A percentile compares a stretch with the other conserved stretches of the same genome.
These are phyloP conservation scores for Drosophila mimica DNA, from an alignment of 2,888 invertebrate genomes.

Conservation along the genomic window DNA sequence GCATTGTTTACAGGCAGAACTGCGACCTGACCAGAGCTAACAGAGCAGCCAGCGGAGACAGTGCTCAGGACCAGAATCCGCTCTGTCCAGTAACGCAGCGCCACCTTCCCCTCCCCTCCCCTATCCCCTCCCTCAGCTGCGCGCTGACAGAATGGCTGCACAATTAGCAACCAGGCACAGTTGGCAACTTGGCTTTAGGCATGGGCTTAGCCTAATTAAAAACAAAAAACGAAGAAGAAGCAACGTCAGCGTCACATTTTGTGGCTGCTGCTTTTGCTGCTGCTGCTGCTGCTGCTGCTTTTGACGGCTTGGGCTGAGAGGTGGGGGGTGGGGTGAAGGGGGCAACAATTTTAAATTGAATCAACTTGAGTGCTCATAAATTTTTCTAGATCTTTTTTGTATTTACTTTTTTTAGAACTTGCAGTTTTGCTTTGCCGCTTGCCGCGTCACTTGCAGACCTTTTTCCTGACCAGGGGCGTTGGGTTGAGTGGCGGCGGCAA, in stretches of 20 bases:
- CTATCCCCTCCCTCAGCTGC: neutral
- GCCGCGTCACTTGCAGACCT: slow-evolving; percentile 68
- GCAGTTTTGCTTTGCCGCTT: slow-evolving; percentile 28
- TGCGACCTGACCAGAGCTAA: slow-evolving; percentile 37
- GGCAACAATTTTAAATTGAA: slow-evolving; percentile 69
- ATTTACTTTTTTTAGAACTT: slow-evolving; percentile 21
- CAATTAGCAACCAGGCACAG: slow-evolving; percentile 70
- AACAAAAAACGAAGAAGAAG: slow-evolving; percentile 38
- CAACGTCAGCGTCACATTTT: slow-evolving; percentile 66
- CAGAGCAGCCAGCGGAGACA: slow-evolving; percentile 30
- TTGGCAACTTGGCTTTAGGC: slow-evolving; percentile 68
- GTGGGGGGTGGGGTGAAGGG: neutral
- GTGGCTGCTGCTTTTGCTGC: slow-evolving; percentile 38
- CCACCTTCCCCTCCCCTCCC: neutral
- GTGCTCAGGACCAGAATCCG: slow-evolving; percentile 26
- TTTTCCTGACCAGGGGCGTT: slow-evolving; percentile 27
- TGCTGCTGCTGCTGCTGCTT: slow-evolving; percentile 8
- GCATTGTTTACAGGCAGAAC: slow-evolving; percentile 44
- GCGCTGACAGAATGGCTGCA: slow-evolving; percentile 10
- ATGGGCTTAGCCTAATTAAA: slow-evolving; percentile 80
- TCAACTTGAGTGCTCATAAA: slow-evolving; percentile 78
- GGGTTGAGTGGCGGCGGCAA: neutral
- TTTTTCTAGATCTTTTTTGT: slow-evolving; percentile 61
- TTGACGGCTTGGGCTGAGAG: slow-evolving; percentile 11
- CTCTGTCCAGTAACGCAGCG: neutral